A percentile compares a stretch with the other conserved stretches of the same genome.
Conservation (phyloP, 2,888 invertebrate genomes). For the Heliconius erato region DNA sequence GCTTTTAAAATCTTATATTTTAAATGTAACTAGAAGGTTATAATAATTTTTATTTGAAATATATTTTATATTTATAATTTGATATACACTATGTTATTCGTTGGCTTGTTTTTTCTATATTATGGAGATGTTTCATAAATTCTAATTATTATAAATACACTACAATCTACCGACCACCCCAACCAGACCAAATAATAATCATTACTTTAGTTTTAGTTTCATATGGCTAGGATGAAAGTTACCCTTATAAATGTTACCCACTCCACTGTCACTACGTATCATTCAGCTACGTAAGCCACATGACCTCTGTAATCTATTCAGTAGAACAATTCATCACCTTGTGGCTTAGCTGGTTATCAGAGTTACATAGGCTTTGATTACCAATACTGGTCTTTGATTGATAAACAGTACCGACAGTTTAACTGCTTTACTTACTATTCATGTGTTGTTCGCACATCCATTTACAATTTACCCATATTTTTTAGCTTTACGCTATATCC, state of each 20-base stretch:
- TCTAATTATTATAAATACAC: no score
- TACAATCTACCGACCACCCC: no score
- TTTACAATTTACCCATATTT: background rate
- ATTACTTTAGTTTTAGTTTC: background rate
- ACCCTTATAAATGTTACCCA: background rate
- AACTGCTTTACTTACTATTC: background rate
- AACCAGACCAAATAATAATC: no score
- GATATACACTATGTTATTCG: background rate
- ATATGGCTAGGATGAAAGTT: background rate
- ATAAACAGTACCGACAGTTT: background rate
- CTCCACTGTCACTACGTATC: background rate
- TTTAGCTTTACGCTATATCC: no score
- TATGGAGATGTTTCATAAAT: background rate
- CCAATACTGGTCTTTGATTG: background rate
- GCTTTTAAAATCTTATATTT: background rate
- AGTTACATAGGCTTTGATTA: conserved; percentile 3
- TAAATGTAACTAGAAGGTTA: background rate
- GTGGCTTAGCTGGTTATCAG: background rate
- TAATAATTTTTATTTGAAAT: background rate
- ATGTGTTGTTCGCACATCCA: background rate
- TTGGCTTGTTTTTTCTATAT: background rate
- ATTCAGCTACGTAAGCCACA: background rate
- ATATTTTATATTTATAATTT: background rate
- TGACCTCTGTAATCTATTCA: background rate
- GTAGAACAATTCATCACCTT: background rate